Evolutionary conservation across 1,140 invertebrate genomes (phyloP).

Genomic region (Druon quercuslanigerum): DNA sequence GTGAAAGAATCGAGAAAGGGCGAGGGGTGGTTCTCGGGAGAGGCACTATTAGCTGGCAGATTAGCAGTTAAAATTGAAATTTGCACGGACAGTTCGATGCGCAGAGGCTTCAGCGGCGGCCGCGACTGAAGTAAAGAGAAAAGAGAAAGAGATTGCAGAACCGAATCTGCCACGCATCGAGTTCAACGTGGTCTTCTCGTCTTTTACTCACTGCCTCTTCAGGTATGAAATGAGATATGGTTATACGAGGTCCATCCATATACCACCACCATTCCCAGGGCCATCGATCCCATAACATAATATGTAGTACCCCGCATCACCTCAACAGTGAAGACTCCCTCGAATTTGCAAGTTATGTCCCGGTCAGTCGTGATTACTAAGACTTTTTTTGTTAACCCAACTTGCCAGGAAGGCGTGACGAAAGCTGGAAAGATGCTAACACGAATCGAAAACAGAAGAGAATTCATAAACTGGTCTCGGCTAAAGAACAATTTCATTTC

Average conservation of each 20-base stretch:
- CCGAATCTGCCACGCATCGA: conserved; percentile 73
- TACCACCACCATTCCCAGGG: conserved; percentile 52
- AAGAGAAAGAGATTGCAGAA: conserved; percentile 65
- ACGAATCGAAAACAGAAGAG: conserved; percentile 42
- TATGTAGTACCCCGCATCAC: conserved; percentile 35
- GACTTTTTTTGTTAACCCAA: not conserved
- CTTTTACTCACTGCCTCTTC: conserved; percentile 45
- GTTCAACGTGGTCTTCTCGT: conserved; percentile 54
- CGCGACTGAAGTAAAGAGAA: conserved; percentile 58
- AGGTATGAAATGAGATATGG: conserved; percentile 73
- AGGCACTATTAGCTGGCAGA: conserved; percentile 73
- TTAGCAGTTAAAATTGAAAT: conserved; percentile 77
- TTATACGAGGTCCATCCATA: conserved; percentile 63
- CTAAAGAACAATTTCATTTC: no score
- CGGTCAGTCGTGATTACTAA: conserved; percentile 50
- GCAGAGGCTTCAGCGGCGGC: conserved; percentile 58
- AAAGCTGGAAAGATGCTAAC: conserved; percentile 49
- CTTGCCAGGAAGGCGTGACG: conserved; percentile 53
- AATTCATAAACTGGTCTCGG: conserved; percentile 8
- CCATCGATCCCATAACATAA: conserved; percentile 50
- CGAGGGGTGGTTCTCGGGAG: conserved; percentile 40
- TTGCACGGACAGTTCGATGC: conserved; percentile 75
- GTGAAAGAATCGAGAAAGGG: conserved; percentile 46
- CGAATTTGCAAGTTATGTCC: conserved; percentile 73
- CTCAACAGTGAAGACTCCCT: conserved; percentile 41